Conservation (phyloP, 1,140 invertebrate species). For the Drosophila burlai region DNA sequence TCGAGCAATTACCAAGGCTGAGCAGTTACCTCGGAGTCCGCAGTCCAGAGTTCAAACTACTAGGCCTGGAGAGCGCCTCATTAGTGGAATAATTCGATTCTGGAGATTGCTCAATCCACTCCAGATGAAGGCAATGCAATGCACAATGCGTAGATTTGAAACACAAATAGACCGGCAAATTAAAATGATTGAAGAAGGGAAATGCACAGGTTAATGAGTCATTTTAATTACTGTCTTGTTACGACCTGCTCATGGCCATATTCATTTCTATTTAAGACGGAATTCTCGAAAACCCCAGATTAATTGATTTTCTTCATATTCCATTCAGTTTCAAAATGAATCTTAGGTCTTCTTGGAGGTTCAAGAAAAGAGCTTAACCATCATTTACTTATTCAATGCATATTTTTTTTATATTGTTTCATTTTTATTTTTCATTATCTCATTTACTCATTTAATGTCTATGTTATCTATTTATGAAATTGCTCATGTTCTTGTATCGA, state of each 20-base stretch:
- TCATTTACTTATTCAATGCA: no score
- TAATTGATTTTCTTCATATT: background rate
- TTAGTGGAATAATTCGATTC: slow-evolving; percentile 35
- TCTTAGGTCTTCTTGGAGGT: background rate
- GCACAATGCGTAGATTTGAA: background rate
- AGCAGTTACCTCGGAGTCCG: slow-evolving; percentile 1
- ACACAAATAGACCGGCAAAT: background rate
- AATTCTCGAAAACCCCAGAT: background rate
- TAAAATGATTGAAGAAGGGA: background rate
- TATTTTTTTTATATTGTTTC: background rate
- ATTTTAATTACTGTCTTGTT: background rate
- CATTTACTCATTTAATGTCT: background rate
- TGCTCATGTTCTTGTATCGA: background rate
- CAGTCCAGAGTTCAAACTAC: background rate
- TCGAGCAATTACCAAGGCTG: slow-evolving; percentile 47
- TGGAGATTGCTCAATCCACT: slow-evolving; percentile 15
- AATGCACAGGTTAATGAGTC: background rate
- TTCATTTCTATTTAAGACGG: no score
- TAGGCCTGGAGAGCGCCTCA: slow-evolving; percentile 12
- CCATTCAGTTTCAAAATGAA: no score
- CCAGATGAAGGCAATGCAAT: background rate
- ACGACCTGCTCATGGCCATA: no score
- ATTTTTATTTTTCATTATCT: background rate
- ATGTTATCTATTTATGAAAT: background rate
- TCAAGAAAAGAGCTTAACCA: background rate